Base-by-base conservation (phyloP, 2,113 vertebrate species). In the Myrmecophaga tridactyla region DNA sequence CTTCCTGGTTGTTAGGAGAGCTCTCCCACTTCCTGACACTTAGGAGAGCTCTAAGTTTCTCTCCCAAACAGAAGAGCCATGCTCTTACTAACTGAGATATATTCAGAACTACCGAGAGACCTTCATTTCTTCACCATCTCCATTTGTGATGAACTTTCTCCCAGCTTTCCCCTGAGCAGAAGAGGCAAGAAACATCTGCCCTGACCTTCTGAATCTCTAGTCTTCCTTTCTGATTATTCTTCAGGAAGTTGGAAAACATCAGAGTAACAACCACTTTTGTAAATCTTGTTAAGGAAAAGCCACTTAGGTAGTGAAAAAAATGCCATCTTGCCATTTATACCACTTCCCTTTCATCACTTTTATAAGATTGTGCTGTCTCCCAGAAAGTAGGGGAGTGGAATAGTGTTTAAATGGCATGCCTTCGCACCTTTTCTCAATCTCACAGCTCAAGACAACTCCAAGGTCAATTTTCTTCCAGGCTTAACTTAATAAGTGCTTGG, bases 381-480 rank as follows among this genome's bases (percentile, higher is more conserved):
- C 63, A 72, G 73, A 39, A 77, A 69, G 27, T 2, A 72, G 43
- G 17, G 3, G 11, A 43, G 27, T 62, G 58, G 48, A 90, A 85
- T 77, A 63, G 63, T 63, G 46, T 85, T 80, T 93, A 67, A 85
- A 60, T 43, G 51, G 75, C 81, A 95, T 78, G 31, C 1, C 6
- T 67, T 90, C 72, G 48, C 7, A 46, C 34, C 82, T 77, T 96
- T 94, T 73, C 31, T 82, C 65, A 89, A 60, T 92, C 94, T 78
- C 73, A 63, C 15, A 88, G 65, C 67, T 90, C 86, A 94, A 95
- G 90, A 96, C 84, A 92, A 94, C 65, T 90, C 85, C 81, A 96
- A 97, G 94, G 97, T 92, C 90, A 97, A 83, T 96, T 97, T 96
- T 96, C 82, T 60, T 82, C 27, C 29, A 94, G 85, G 51, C 65